phyloP scores from a whole-genome alignment of 1,140 invertebrate species.

The Metopolophium dirhodum region DNA sequence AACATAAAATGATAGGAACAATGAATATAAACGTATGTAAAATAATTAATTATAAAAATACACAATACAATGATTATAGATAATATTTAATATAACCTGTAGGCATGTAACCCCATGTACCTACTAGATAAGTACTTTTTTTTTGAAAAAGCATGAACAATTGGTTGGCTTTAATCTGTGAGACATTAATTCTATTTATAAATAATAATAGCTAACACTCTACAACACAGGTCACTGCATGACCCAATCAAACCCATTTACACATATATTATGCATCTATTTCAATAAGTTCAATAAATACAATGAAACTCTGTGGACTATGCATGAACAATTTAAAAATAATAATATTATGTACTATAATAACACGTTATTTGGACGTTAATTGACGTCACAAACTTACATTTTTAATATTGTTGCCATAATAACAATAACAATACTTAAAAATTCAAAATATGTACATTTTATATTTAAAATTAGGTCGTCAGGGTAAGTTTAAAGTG shows the following conservation, averaged over 20 bases:
- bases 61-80: too few species aligned
- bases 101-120: background rate
- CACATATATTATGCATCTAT: background rate
- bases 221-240: background rate
- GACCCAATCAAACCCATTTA: background rate
- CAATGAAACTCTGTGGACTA: background rate
- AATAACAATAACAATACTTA: too few species aligned
- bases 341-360: background rate
- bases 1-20: background rate
- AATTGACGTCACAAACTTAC: background rate
- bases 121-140: background rate
- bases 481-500: background rate
- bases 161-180: too few species aligned
- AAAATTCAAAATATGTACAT: background rate
- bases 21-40: background rate
- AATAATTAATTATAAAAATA: background rate
- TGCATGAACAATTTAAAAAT: background rate
- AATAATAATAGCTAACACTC: background rate
- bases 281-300: too few species aligned
- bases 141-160: background rate
- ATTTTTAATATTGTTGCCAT: background rate
- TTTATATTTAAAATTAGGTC: background rate
- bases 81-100: background rate
- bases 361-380: background rate
- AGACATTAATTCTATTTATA: background rate